Evolutionary conservation across 2,113 vertebrate genomes (phyloP).

Genomic region (Helogale parvula): DNA sequence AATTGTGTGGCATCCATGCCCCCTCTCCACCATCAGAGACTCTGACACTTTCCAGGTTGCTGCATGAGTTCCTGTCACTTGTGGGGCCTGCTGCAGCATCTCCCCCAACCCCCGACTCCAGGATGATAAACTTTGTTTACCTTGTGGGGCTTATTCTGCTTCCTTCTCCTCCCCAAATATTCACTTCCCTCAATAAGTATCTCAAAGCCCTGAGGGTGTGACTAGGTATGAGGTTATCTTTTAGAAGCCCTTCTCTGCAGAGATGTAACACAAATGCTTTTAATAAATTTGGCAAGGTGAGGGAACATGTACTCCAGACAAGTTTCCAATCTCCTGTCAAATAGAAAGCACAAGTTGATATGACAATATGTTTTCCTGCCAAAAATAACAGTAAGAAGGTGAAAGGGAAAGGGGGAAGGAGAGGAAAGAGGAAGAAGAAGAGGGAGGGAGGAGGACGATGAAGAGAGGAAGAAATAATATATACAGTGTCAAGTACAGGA

Average conservation of each 20-base stretch:
- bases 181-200: background rate
- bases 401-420: background rate
- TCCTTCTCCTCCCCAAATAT: slow-evolving; percentile 26
- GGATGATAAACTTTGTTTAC: background rate
- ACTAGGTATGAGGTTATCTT: background rate
- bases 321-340: background rate
- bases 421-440: background rate
- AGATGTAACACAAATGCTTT: background rate
- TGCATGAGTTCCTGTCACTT: background rate
- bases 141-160: slow-evolving; percentile 30
- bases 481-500: background rate
- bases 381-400: background rate
- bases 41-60: background rate
- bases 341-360: background rate
- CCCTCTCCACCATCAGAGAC: background rate
- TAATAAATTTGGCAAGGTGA: background rate
- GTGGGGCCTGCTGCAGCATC: background rate
- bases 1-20: background rate
- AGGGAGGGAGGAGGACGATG: background rate
- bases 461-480: background rate
- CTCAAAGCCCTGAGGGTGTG: background rate
- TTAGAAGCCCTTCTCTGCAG: background rate
- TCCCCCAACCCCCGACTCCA: background rate
- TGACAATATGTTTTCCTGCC: background rate
- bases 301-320: background rate